Evolutionary conservation across 2,888 invertebrate species (phyloP).

Genomic region (Rhopalosiphum nymphaeae): DNA sequence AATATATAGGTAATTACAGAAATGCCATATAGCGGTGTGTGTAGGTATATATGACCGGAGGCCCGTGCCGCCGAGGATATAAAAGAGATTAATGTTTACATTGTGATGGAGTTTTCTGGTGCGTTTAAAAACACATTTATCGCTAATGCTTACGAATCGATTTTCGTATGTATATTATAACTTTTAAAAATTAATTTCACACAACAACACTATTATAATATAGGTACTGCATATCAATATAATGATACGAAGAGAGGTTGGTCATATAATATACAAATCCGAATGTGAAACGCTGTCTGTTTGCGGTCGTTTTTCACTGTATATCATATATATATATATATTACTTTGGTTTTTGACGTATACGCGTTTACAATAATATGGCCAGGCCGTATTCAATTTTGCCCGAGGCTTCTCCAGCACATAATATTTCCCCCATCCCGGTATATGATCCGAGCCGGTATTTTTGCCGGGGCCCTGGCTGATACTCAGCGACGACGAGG

Average conservation of each 20-base stretch:
- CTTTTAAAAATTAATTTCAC: conserved; percentile 17
- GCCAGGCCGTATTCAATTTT: conserved; percentile 15
- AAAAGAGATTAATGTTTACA: conserved; percentile 54
- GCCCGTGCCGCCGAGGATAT: neutral
- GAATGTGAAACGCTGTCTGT: conserved; percentile 23
- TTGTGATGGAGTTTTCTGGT: conserved; percentile 39
- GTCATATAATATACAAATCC: neutral
- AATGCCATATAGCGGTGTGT: conserved; percentile 5
- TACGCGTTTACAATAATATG: neutral
- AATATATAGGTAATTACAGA: conserved; percentile 30
- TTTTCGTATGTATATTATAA: conserved; percentile 7
- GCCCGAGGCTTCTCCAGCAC: neutral
- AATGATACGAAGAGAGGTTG: neutral
- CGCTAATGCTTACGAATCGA: conserved; percentile 50
- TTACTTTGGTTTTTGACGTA: neutral
- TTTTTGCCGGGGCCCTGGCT: conserved; percentile 7
- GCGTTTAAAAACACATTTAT: conserved; percentile 57
- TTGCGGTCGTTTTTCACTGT: conserved; percentile 12
- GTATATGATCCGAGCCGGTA: neutral
- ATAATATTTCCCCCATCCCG: neutral
- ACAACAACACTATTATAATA: conserved; percentile 31
- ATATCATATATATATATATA: neutral
- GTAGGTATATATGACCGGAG: conserved; percentile 2
- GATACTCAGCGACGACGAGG: neutral
- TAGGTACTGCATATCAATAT: neutral